Evolutionary conservation across 1,140 invertebrate species (phyloP), one percentile per base, ranked within the genome.

Genomic region (Drosophila lowei): DNA sequence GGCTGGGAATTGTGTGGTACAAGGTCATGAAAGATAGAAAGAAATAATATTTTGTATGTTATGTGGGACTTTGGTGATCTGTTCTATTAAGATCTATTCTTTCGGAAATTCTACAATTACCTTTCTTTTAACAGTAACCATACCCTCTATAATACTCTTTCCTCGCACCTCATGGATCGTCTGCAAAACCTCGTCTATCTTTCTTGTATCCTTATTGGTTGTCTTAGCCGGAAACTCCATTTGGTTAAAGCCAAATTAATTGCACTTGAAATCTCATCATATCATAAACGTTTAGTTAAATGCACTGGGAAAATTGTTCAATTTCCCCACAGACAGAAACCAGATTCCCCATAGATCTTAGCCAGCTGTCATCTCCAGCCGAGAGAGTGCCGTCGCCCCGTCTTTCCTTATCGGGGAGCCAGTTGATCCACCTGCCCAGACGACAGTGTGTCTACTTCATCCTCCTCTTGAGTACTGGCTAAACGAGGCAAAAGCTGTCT

Each of bases 281-380:
- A 67, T 68, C 63, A 16, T 28, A 56, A 55, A 48, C 42, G 47
- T 34, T 42, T 16, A 42, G 23, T 67, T 67, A 68, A 66, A 67
- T 67, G 41, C 61, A 38, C 30, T 64, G 47, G 11, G 25, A 34
- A 64, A 64, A 52, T 52, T 65, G 64, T 65, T 44, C 28, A 65
- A 66, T 66, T 65, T 66, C 23, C 34, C 25, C 18, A 18, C 28
- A n/a, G 57, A 21, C 30, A 9, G 15, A 66, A 67, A 66, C 62
- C 64, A 34, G 62, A 67, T 67, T 30, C 46, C 8, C n/a, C 18
- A 28, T 42, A 30, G 49, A 56, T 47, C 65, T 61, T 55, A 58
- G 18, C 42, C 66, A 72, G 66, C 70, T 54, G 68, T 72, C 65
- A 72, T 71, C 65, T 61, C 16, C 56, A 25, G 54, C 41, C 46